phyloP scores from a whole-genome alignment of 2,113 vertebrate species.

The Galeopterus variegatus region DNA sequence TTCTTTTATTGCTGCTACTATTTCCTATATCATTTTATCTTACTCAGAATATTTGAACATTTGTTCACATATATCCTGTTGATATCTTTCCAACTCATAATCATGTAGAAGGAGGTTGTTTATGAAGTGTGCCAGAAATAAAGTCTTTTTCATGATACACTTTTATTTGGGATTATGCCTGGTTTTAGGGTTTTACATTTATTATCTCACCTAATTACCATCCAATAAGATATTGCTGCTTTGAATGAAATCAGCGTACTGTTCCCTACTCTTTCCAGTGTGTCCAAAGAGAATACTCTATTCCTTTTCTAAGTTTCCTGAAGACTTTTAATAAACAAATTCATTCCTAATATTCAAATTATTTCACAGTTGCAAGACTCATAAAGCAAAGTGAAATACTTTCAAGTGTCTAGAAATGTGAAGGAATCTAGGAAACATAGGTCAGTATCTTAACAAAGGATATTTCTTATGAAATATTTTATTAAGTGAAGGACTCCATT shows the following conservation, averaged over 20 bases:
- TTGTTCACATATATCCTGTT: constrained; percentile 72
- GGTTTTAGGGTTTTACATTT: constrained; percentile 59
- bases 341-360: constrained; percentile 73
- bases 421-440: constrained; percentile 54
- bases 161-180: constrained; percentile 71
- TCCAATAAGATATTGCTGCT: constrained; percentile 55
- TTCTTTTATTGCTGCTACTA: constrained; percentile 2
- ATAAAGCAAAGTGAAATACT: constrained; percentile 72
- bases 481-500: constrained; percentile 61
- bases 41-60: constrained; percentile 75
- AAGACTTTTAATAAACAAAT: constrained; percentile 67
- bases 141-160: constrained; percentile 63
- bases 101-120: constrained; percentile 53
- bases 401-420: constrained; percentile 69
- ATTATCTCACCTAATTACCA: constrained; percentile 56
- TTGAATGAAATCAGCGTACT: constrained; percentile 27
- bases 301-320: constrained; percentile 63
- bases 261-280: background rate
- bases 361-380: constrained; percentile 62
- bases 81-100: constrained; percentile 63
- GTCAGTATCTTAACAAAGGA: constrained; percentile 49
- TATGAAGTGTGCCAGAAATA: constrained; percentile 56
- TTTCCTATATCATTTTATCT: constrained; percentile 73
- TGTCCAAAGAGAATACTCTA: background rate
- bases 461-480: constrained; percentile 60